Base-by-base conservation (phyloP, 2,888 invertebrate genomes). In the Silvanus unidentatus region DNA sequence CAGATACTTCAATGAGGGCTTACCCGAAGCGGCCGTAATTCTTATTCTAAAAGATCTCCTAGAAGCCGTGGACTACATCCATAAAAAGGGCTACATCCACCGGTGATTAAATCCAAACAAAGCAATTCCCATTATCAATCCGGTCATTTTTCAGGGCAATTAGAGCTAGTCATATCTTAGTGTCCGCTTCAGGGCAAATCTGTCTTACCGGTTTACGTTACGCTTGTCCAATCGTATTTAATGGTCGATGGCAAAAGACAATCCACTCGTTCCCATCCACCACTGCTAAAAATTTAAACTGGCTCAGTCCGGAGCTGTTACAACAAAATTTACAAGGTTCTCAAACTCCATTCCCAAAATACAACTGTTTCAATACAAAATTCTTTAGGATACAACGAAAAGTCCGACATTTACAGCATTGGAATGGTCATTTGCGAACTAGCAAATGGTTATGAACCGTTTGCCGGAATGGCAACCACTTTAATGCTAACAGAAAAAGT, bases 401-500 rank as follows among this genome's bases (percentile, higher is more conserved):
- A 88, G 57, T 89, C 92, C 0, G 96, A 96, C 70, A 83, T 94
- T 10, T 96, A 96, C 68, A 94, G 94, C 47, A 64, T 94, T 34
- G 96, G 96, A 14, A 88, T 95, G 51, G 78, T 89, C 2, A 79
- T 86, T 38, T 94, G 93, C 68, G 93, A 93, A 72, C 72, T 92
- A 46, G 91, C 87, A 34, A 95, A 95, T 72, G 94, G 95, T 0
- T 79, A 86, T 27, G 88, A 89, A 53, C 94, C 94, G 0, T 95
- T 90, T 72, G 79, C 82, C 0, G 90, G 88, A 57, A 84, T 90
- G 62, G 80, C 88, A 4, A 84, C 83, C n/a, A 90, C 94, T 1
- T 77, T 93, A 59, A 93, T 95, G 92, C 76, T 93, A 55, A 86
- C 89, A 2, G 93, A 94, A 73, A 95, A 95, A 72, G 78, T 89